phyloP scores from a whole-genome alignment of 2,888 invertebrate species.

The Heliconius ethilla region DNA sequence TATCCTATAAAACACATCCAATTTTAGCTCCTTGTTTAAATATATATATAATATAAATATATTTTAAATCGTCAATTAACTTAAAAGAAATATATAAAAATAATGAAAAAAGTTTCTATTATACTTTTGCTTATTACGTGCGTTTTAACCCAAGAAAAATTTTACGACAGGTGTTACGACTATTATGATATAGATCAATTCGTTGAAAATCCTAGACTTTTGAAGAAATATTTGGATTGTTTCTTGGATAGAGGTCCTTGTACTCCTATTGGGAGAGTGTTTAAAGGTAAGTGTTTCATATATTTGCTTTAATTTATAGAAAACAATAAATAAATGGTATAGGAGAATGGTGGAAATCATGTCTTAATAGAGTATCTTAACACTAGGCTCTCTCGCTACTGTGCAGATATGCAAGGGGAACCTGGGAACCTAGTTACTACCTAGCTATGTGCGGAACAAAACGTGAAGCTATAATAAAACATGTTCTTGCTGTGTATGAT shows the following conservation, averaged over 20 bases:
- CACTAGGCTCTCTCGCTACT: no score
- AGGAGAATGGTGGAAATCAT: no score
- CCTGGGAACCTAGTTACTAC: no score
- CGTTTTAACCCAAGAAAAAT: slow-evolving; percentile 51
- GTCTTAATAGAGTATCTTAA: no score
- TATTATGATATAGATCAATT: slow-evolving; percentile 86
- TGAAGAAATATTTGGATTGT: slow-evolving; percentile 86
- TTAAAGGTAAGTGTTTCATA: slow-evolving; percentile 62
- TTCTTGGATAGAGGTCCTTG: slow-evolving; percentile 67
- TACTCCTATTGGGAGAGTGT: slow-evolving; percentile 64
- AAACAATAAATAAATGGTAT: not conserved
- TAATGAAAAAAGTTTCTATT: slow-evolving; percentile 45
- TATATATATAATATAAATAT: no score
- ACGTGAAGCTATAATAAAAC: no score
- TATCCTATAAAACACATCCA: slow-evolving; percentile 2
- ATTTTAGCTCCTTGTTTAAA: not conserved
- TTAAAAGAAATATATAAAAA: not conserved
- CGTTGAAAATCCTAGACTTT: slow-evolving; percentile 83
- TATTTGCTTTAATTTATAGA: not conserved
- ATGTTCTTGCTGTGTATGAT: not conserved
- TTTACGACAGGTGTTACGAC: slow-evolving; percentile 79
- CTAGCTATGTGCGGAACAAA: no score
- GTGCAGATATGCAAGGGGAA: no score
- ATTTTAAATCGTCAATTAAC: no score
- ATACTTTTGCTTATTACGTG: slow-evolving; percentile 44